A percentile compares a stretch with the other conserved stretches of the same genome.
Evolutionary conservation across 2,113 vertebrate genomes (phyloP).

Genomic region (Sander vitreus): DNA sequence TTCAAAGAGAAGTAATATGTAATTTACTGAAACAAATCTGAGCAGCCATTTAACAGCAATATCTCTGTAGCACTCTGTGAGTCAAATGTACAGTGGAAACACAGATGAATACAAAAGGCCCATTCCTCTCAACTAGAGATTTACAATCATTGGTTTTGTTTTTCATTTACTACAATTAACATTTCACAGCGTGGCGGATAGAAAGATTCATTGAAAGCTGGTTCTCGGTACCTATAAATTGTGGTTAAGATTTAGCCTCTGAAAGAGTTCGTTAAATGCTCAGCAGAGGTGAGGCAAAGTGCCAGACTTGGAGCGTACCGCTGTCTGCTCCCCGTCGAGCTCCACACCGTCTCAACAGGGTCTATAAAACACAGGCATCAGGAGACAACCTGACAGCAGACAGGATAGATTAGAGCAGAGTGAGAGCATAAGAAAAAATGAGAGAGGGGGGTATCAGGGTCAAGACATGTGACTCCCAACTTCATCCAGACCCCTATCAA

Average conservation of each 20-base stretch:
- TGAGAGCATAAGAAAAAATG: neutral
- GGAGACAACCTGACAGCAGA: slow-evolving; percentile 32
- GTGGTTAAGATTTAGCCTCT: slow-evolving; percentile 32
- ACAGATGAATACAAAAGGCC: slow-evolving; percentile 4
- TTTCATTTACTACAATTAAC: slow-evolving; percentile 37
- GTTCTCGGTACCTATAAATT: slow-evolving; percentile 45
- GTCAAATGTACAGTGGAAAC: slow-evolving; percentile 20
- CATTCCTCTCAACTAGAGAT: neutral
- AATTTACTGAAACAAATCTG: neutral
- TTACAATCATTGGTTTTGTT: slow-evolving; percentile 41
- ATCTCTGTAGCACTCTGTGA: neutral
- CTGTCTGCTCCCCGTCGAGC: slow-evolving; percentile 25
- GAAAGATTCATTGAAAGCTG: slow-evolving; percentile 39
- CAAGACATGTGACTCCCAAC: slow-evolving; percentile 61
- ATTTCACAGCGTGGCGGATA: slow-evolving; percentile 12
- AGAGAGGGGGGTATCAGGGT: slow-evolving; percentile 22
- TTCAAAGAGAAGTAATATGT: neutral
- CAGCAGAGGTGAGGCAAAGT: slow-evolving; percentile 50
- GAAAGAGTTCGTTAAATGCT: slow-evolving; percentile 68
- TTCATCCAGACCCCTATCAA: slow-evolving; percentile 71
- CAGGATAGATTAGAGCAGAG: neutral
- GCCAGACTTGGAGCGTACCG: slow-evolving; percentile 48
- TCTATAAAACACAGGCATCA: slow-evolving; percentile 43
- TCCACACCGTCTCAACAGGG: slow-evolving; percentile 14
- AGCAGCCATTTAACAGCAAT: neutral